Evolutionary conservation across 2,888 invertebrate genomes (phyloP).

Genomic region (Pheosia tremula): DNA sequence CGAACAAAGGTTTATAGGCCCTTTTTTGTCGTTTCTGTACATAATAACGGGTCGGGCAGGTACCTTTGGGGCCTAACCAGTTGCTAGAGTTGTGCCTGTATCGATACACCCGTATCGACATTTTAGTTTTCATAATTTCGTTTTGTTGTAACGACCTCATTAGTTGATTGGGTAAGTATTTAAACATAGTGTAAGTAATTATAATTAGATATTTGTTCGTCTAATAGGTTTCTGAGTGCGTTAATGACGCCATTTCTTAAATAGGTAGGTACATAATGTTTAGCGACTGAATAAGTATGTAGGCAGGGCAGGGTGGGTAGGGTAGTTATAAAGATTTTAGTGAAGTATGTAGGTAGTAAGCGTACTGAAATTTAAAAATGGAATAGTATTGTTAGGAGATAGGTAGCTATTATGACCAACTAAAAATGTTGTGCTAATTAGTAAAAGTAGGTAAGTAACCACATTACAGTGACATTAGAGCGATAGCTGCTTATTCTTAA

Average conservation of each 20-base stretch:
- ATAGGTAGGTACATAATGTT: not conserved
- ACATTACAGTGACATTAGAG: not conserved
- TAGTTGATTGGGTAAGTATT: not conserved
- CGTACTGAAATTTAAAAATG: too few relatives aligned
- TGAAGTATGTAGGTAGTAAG: too few relatives aligned
- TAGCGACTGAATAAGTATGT: too few relatives aligned
- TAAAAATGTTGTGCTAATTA: too few relatives aligned
- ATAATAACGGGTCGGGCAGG: constrained; percentile 26
- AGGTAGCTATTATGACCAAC: too few relatives aligned
- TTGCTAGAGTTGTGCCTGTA: constrained; percentile 35
- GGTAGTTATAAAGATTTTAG: too few relatives aligned
- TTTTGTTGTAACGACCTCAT: constrained; percentile 7
- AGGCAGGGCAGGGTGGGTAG: too few relatives aligned
- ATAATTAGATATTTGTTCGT: constrained; percentile 17
- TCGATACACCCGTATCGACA: constrained; percentile 30
- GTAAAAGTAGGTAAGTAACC: too few relatives aligned
- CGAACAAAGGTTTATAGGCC: constrained; percentile 21
- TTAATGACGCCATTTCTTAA: not conserved
- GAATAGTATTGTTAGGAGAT: too few relatives aligned
- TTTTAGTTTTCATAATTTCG: not conserved
- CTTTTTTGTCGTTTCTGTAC: constrained; percentile 23
- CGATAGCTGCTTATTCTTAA: not conserved
- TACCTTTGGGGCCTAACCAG: constrained; percentile 27
- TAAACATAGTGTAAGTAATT: not conserved
- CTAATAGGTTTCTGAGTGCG: not conserved